Evolutionary conservation across 2,113 vertebrate genomes (phyloP).

Genomic region (Acanthisitta chloris): DNA sequence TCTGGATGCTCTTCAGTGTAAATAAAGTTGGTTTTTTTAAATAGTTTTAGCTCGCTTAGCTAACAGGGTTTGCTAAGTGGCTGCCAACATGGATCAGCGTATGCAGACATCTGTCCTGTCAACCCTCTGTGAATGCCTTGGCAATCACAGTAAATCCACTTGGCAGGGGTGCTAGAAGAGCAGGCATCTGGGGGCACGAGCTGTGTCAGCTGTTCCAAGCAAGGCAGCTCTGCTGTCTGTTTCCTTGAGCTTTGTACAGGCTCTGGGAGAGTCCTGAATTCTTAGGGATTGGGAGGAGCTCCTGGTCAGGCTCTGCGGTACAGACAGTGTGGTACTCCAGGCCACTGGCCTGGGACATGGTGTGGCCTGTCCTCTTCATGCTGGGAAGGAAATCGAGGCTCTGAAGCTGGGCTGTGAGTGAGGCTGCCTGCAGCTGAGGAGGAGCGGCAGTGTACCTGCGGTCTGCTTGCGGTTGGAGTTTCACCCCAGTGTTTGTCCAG

Average conservation of each 20-base stretch:
- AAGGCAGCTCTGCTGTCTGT: neutral
- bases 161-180: neutral
- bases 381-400: neutral
- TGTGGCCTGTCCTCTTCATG: neutral
- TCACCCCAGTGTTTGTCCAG: neutral
- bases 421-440: neutral
- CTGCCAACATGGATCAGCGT: neutral
- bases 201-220: neutral
- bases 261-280: neutral
- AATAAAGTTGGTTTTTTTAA: slow-evolving; percentile 75
- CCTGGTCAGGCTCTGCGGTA: accelerated
- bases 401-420: neutral
- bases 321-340: neutral
- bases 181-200: neutral
- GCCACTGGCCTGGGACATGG: neutral
- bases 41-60: neutral
- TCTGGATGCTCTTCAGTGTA: slow-evolving; percentile 62
- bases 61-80: neutral
- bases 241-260: neutral
- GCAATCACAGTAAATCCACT: neutral
- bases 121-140: neutral
- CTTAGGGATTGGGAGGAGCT: neutral
- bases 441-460: neutral
- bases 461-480: neutral
- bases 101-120: neutral